Evolutionary conservation across 2,797 vertebrate species (phyloP), one percentile per base, ranked within the genome.

Genomic region (Carduelis carduelis): DNA sequence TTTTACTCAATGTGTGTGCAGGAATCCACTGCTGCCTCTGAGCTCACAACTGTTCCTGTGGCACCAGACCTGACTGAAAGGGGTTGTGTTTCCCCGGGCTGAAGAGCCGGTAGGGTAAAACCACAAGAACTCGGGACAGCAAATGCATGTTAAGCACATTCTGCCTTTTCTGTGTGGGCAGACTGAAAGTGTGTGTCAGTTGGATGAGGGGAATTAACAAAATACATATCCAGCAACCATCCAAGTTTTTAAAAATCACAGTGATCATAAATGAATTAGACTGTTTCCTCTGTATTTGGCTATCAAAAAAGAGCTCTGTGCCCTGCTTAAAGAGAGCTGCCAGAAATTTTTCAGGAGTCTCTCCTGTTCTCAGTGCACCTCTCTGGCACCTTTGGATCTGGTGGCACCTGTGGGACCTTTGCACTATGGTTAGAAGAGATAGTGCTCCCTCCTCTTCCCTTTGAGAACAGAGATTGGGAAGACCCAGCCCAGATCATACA

Each of bases 1-100:
- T 70, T 81, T 68, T 9, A 10, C 49, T 49, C 55, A 0, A 1
- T 12, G 37, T 1, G 0, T 11, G 28, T 47, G 32, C 43, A 9
- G 0, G 4, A 26, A 39, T 35, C 17, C 0, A 5, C 60, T 56
- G 64, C 52, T 32, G 60, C 68, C 52, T 57, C 52, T n/a, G 81
- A 57, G 43, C 46, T 66, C 57, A 2, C 18, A 7, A 0, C 44
- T 19, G 53, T 22, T 55, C 32, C 64, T 6, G 39, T 44, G 50
- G 49, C 44, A 4, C 23, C 27, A 22, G 39, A 5, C 11, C 47
- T 0, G 0, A 7, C 30, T 78, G 59, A 83, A 87, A 50, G 59
- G 52, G 61, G 44, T n/a, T 84, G 76, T 87, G 46, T 89, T 92
- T 91, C 49, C 39, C 35, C 65, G 41, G 28, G 59, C 47, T 44